Percentiles rank a stretch among this genome's conserved stretches.
Conservation (phyloP, 64 coral and sea anemone species). For the Stichodactyla mertensii region DNA sequence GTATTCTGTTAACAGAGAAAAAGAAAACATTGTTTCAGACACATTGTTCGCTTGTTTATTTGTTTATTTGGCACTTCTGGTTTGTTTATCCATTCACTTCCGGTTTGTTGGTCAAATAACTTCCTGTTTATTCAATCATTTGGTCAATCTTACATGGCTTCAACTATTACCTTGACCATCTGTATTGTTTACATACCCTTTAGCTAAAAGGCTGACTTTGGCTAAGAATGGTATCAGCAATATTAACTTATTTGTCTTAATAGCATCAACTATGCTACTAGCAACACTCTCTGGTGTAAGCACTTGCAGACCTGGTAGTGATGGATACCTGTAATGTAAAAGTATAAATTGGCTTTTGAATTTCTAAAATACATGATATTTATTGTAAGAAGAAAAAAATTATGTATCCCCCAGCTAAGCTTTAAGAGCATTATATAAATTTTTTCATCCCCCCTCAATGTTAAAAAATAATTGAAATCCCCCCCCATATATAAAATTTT, state of each 20-base stretch:
- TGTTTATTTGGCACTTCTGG: neutral
- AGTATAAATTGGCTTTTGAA: neutral
- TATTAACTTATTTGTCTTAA: constrained; percentile 32
- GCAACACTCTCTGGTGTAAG: constrained; percentile 59
- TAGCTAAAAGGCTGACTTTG: neutral
- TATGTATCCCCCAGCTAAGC: too few relatives aligned
- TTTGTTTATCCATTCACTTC: too few relatives aligned
- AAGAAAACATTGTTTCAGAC: neutral
- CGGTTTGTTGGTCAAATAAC: too few relatives aligned
- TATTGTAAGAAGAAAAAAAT: too few relatives aligned
- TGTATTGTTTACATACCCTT: neutral
- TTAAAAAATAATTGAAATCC: too few relatives aligned
- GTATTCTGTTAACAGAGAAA: constrained; percentile 12
- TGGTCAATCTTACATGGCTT: too few relatives aligned
- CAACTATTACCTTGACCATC: neutral
- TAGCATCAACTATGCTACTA: constrained; percentile 47
- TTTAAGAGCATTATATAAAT: too few relatives aligned
- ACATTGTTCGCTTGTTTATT: neutral
- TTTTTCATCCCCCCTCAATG: too few relatives aligned
- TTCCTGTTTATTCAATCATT: too few relatives aligned
- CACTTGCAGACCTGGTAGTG: constrained; percentile 27
- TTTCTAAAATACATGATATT: too few relatives aligned
- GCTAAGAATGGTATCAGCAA: constrained; percentile 37
- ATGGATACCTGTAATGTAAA: constrained; percentile 29
- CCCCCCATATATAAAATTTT: too few relatives aligned